A percentile compares a stretch with the other conserved stretches of the same genome.
These are phyloP conservation scores for Amblyopsis rosae DNA, from an alignment of 2,113 vertebrate species.

Conservation along the genomic window DNA sequence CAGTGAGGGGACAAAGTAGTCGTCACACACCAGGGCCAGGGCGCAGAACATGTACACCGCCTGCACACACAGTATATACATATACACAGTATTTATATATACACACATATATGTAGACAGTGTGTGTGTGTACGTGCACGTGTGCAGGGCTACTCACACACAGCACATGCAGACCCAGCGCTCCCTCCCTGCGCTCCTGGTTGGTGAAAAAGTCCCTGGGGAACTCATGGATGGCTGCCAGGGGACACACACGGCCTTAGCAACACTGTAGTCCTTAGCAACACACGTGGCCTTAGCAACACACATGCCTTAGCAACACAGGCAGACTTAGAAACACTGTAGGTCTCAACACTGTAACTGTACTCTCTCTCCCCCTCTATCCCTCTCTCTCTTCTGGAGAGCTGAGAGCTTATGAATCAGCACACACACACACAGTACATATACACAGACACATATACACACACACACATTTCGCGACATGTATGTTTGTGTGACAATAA, in stretches of 20 bases:
- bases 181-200: slow-evolving; percentile 86
- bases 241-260: slow-evolving; percentile 1
- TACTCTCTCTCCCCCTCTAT: no score
- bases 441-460: not conserved
- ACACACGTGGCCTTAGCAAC: not conserved
- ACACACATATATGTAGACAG: not conserved
- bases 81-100: not conserved
- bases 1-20: slow-evolving; percentile 96
- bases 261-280: no score
- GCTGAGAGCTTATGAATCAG: slow-evolving; percentile 66
- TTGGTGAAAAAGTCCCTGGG: slow-evolving; percentile 91
- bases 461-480: not conserved
- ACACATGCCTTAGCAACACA: no score
- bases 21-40: slow-evolving; percentile 93
- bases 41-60: slow-evolving; percentile 98
- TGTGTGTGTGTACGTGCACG: slow-evolving; percentile 10
- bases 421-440: not conserved
- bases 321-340: no score
- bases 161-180: slow-evolving; percentile 88
- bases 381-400: slow-evolving; percentile 39
- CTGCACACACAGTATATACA: slow-evolving; percentile 66
- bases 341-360: no score
- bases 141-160: slow-evolving; percentile 84
- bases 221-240: slow-evolving; percentile 91
- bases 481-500: no score